Evolutionary conservation across 2,113 vertebrate genomes (phyloP).

Genomic region (Apodemus speciosus): DNA sequence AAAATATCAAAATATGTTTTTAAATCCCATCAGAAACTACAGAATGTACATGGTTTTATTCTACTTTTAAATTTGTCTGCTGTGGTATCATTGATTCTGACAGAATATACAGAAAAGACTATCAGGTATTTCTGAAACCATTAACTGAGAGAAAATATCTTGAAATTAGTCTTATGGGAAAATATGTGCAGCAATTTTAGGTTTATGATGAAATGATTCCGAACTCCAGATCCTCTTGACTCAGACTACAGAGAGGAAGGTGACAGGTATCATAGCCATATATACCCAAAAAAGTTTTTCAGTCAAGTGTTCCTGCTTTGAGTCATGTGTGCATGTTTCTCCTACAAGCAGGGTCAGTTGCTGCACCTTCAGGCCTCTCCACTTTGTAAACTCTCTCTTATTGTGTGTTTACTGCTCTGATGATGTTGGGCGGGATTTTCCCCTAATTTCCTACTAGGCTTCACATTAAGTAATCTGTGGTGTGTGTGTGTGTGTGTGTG

Average conservation of each 20-base stretch:
- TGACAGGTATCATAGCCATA: not conserved
- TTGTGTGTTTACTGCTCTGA: no score
- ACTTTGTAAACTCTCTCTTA: not conserved
- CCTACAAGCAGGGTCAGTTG: not conserved
- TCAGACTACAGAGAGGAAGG: not conserved
- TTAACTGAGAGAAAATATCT: not conserved
- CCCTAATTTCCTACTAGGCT: not conserved
- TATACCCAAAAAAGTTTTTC: not conserved
- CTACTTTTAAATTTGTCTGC: not conserved
- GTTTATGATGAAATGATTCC: not conserved
- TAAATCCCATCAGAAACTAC: not conserved
- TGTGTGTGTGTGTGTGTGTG: not conserved
- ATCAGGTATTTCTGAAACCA: not conserved
- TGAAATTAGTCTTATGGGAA: not conserved
- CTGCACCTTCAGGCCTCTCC: not conserved
- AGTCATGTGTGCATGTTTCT: not conserved
- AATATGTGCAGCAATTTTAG: not conserved
- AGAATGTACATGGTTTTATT: not conserved
- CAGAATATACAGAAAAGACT: not conserved
- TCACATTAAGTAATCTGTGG: not conserved
- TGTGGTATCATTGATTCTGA: not conserved
- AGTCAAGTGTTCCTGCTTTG: not conserved
- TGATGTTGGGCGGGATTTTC: not conserved
- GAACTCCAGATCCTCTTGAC: not conserved
- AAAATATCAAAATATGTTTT: not conserved